Base-by-base conservation (phyloP, 2,113 vertebrate species). In the Lepisosteus osseus region DNA sequence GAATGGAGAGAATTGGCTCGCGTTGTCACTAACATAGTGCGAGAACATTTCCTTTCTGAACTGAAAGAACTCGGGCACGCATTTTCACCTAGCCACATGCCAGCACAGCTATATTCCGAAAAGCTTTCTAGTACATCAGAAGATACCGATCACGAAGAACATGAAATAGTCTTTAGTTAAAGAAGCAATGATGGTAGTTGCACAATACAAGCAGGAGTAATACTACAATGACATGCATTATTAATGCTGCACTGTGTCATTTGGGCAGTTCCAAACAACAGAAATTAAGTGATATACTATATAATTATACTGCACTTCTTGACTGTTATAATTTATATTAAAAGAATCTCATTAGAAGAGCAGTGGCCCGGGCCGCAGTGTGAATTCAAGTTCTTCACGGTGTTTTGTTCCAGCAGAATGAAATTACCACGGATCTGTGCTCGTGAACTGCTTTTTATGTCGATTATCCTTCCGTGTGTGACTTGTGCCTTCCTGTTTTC, bases 1-100 rank as follows among this genome's bases (percentile, higher is more conserved):
- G 59, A 41, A 64, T 62, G 77, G 74, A 70, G 45, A 45, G 71
- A 79, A 71, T 43, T 45, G 6, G 71, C 55, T 45, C 55, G 29
- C 68, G 56, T 29, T 1, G 0, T 67, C 68, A 73, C 70, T 61
- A 70, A 14, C 51, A 55, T 15, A 13, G 14, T n/a, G n/a, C 42
- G 9, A 61, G 14, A 47, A 40, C 6, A 15, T 29, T n/a, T 17
- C 44, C 55, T 3, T 45, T n/a, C 4, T 40, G 11, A 6, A 11
- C 7, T 15, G 5, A 13, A 61, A 67, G 14, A 17, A 51, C 6
- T 17, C 5, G 3, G 2, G 44, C 29, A 29, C 29, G 2, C 29
- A 29, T 29, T 1, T 29, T 29, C 29, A 29, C 29, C 29, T 1
- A 29, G 29, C 29, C 29, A 29, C 29, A 29, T 29, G 29, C 29